Evolutionary conservation across 2,888 invertebrate genomes (phyloP).

Genomic region (Biston betularia): DNA sequence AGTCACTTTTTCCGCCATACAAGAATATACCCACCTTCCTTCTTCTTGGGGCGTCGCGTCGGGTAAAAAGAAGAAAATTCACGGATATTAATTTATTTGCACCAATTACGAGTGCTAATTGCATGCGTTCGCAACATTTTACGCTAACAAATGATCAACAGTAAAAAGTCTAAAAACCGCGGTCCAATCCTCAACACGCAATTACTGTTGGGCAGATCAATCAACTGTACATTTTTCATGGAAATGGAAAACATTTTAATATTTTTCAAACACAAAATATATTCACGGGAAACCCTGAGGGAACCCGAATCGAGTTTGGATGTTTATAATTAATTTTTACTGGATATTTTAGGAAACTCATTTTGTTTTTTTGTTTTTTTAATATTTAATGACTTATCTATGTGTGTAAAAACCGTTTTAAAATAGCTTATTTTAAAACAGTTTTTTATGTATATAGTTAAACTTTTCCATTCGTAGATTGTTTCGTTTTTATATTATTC

Average conservation of each 20-base stretch:
- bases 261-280: slow-evolving; percentile 17
- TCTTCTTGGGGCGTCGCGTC: too few species aligned
- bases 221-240: slow-evolving; percentile 24
- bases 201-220: slow-evolving; percentile 23
- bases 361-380: neutral
- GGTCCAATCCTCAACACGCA: slow-evolving; percentile 11
- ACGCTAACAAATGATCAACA: slow-evolving; percentile 19
- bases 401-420: too few species aligned
- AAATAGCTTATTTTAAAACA: too few species aligned
- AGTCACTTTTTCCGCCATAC: too few species aligned
- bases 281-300: slow-evolving; percentile 8
- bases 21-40: too few species aligned
- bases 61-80: too few species aligned
- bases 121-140: neutral
- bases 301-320: slow-evolving; percentile 7
- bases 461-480: too few species aligned
- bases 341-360: slow-evolving; percentile 2
- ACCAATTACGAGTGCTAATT: neutral
- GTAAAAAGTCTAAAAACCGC: slow-evolving; percentile 7
- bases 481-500: too few species aligned
- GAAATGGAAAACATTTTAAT: slow-evolving; percentile 26
- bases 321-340: slow-evolving; percentile 5
- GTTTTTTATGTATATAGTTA: too few species aligned
- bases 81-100: neutral
- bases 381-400: neutral